Conservation (phyloP, 2,797 vertebrate species). For the Jordanella pulchra region DNA sequence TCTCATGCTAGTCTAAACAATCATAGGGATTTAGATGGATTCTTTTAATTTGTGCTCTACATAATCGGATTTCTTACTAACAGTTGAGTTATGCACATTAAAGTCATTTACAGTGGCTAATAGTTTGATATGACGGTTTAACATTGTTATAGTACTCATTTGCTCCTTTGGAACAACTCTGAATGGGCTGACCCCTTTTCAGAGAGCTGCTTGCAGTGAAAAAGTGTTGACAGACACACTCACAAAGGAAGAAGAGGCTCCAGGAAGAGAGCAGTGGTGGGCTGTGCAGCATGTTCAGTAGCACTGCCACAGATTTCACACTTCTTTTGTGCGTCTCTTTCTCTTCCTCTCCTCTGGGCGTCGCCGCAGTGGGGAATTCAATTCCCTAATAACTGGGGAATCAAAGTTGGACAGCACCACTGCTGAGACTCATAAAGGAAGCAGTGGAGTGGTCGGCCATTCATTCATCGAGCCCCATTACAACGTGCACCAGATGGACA, state of each 20-base stretch:
- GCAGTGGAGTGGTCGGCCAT: conserved; percentile 73
- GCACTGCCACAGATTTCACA: conserved; percentile 73
- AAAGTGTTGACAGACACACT: conserved; percentile 46
- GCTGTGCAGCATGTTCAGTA: conserved; percentile 67
- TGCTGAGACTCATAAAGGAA: conserved; percentile 75
- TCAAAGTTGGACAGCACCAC: conserved; percentile 79
- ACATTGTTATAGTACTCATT: conserved; percentile 5
- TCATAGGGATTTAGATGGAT: not conserved
- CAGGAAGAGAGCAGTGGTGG: conserved; percentile 71
- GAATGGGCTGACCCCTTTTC: conserved; percentile 1
- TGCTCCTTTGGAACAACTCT: not conserved
- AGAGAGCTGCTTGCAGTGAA: conserved; percentile 10
- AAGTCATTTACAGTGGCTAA: not conserved
- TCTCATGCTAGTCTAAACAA: not conserved
- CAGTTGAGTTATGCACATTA: not conserved
- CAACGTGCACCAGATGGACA: conserved; percentile 77
- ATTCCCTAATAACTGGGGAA: conserved; percentile 80
- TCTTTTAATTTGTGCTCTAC: not conserved
- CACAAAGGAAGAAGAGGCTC: conserved; percentile 60
- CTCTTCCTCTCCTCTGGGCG: conserved; percentile 71
- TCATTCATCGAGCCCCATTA: conserved; percentile 69
- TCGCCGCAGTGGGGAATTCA: conserved; percentile 71
- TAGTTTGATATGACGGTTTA: conserved; percentile 2
- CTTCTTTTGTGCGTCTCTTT: conserved; percentile 73
- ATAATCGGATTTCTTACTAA: not conserved